Conservation (phyloP, 2,797 vertebrate genomes). For the Poeciliopsis presidionis region DNA sequence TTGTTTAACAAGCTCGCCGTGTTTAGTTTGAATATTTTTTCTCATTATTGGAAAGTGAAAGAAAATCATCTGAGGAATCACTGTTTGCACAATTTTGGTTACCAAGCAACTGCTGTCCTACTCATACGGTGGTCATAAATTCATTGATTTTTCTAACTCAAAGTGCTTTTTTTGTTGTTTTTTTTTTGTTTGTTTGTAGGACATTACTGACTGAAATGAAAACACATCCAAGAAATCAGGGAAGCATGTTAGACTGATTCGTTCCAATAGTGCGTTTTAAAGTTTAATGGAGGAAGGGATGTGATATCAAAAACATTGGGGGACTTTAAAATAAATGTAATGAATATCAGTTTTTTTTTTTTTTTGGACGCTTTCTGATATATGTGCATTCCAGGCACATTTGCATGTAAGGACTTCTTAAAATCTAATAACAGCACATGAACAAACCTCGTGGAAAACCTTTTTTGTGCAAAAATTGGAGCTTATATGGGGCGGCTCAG, state of each 20-base stretch:
- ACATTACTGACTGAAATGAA: slow-evolving; percentile 1
- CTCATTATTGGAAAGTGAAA: not conserved
- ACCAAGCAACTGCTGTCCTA: not conserved
- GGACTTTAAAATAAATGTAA: not conserved
- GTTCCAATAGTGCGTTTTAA: not conserved
- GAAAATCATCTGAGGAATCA: not conserved
- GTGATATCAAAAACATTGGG: not conserved
- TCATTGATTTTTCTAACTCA: not conserved
- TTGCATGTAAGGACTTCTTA: not conserved
- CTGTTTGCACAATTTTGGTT: not conserved
- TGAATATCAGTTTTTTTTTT: not conserved
- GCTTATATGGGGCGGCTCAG: not conserved
- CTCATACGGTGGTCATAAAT: not conserved
- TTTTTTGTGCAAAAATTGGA: not conserved
- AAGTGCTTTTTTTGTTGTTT: not conserved
- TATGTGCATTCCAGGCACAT: not conserved
- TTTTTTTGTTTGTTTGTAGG: not conserved
- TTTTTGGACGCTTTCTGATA: not conserved
- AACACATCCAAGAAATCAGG: not conserved
- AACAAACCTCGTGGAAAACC: not conserved
- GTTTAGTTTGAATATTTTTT: not conserved
- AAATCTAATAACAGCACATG: not conserved
- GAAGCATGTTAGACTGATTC: not conserved
- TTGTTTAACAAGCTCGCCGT: not conserved
- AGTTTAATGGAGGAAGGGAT: not conserved